Conservation (phyloP, 1,140 invertebrate species). For the Drosophila triauraria region DNA sequence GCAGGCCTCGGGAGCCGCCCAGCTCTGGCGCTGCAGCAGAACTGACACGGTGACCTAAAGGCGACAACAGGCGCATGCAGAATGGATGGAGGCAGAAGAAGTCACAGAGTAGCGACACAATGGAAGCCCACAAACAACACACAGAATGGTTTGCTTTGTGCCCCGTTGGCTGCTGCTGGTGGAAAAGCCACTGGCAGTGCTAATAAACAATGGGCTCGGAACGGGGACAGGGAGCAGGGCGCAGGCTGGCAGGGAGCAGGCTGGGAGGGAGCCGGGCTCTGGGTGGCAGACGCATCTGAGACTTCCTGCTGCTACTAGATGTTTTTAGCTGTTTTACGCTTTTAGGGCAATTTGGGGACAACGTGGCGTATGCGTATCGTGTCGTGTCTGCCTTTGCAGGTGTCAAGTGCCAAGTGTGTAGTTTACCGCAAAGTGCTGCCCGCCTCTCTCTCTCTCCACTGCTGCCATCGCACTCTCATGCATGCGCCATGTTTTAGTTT, state of each 20-base stretch:
- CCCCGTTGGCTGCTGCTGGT: constrained; percentile 11
- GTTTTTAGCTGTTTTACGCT: constrained; percentile 56
- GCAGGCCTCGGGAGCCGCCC: background rate
- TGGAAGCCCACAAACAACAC: constrained; percentile 37
- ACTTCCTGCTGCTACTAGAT: constrained; percentile 44
- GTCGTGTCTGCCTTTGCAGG: constrained; percentile 45
- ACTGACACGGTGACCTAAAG: constrained; percentile 67
- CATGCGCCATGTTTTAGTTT: constrained; percentile 53
- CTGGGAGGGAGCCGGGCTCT: background rate
- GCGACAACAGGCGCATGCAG: constrained; percentile 60
- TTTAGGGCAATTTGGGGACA: constrained; percentile 47
- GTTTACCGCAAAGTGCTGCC: constrained; percentile 51
- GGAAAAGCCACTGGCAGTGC: constrained; percentile 34
- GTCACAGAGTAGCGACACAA: constrained; percentile 23
- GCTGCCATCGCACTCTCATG: too few species aligned
- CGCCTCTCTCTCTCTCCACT: background rate
- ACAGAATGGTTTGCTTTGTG: constrained; percentile 44
- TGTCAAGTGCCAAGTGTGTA: constrained; percentile 63
- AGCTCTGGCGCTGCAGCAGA: constrained; percentile 48
- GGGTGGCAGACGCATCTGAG: constrained; percentile 36
- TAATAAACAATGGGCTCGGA: constrained; percentile 47
- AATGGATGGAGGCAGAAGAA: constrained; percentile 3
- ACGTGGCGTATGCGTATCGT: constrained; percentile 47
- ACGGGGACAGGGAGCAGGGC: background rate
- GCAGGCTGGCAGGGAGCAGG: background rate